Base-by-base conservation (phyloP, 2,113 vertebrate species). In the Corvus hawaiiensis region DNA sequence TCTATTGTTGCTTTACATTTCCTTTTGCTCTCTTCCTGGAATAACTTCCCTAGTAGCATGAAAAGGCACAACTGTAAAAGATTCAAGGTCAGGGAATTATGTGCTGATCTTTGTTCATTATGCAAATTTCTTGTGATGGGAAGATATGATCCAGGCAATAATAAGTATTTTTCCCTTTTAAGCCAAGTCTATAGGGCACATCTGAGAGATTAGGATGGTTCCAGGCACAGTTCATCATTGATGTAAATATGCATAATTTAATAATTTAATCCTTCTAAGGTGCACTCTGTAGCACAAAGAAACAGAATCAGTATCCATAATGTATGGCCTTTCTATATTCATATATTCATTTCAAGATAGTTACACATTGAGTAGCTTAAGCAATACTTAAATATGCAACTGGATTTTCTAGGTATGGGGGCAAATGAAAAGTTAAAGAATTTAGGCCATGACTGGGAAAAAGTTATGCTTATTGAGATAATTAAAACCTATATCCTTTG, bases 101-200 rank as follows among this genome's bases (percentile, higher is more conserved):
- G 52, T 78, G 67, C 51, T 58, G 51, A 90, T 93, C 79, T 92
- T 77, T 67, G 83, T 56, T 66, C 52, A 81, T 94, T 90, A 96
- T 92, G 93, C 32, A 95, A 88, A 94, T 96, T 92, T 88, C n/a
- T 86, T 93, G 72, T 72, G 72, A 90, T 67, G 26, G 61, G 56
- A 94, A 73, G 72, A 67, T 79, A 93, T 9, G 52, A 95, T 81
- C 71, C 64, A 75, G 62, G 68, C 32, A 83, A 88, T 84, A 92
- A 93, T 58, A 44, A 68, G 85, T 81, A 83, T 64, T 94, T 88
- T 84, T 84, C 21, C 41, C 44, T 86, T 68, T 92, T 92, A 88
- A 77, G 4, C 13, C 30, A 72, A 86, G 37, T 62, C n/a, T 39
- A 55, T 16, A 79, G 46, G 54, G n/a, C 54, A 86, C 48, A 55